Evolutionary conservation across 2,113 vertebrate species (phyloP).

Genomic region (Megaceryle maxima): DNA sequence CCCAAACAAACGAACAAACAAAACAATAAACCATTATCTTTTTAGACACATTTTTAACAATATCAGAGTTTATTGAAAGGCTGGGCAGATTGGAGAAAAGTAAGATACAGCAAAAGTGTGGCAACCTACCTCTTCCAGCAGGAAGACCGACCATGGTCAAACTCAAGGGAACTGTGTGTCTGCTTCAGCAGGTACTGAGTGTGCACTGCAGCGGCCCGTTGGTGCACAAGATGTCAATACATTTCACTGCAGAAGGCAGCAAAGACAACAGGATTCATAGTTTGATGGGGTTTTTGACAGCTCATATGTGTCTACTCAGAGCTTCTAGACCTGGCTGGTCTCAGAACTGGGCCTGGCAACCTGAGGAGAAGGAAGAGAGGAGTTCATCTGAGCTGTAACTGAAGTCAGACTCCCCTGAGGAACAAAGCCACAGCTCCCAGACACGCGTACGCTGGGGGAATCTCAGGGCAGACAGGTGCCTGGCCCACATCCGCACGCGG

Average conservation of each 20-base stretch:
- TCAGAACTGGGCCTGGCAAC: background rate
- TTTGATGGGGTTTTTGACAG: background rate
- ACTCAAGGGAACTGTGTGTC: background rate
- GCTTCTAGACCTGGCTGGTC: fast-evolving
- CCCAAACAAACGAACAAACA: no score
- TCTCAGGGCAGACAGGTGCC: background rate
- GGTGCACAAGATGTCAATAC: background rate
- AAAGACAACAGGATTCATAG: background rate
- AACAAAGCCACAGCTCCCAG: background rate
- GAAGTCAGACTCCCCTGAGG: background rate
- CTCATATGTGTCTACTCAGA: background rate
- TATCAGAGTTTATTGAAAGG: background rate
- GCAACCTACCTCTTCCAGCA: background rate
- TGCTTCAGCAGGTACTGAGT: background rate
- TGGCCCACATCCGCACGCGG: fast-evolving
- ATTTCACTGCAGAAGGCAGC: background rate
- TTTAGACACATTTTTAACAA: background rate
- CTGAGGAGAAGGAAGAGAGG: background rate
- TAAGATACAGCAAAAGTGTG: background rate
- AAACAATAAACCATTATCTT: background rate
- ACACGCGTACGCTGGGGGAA: fast-evolving
- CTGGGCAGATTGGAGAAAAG: background rate
- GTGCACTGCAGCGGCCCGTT: background rate
- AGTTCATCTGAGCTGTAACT: background rate
- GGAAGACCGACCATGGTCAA: background rate